Evolutionary conservation across 2,888 invertebrate species (phyloP), one percentile per base, ranked within the genome.

Genomic region (Oxycera nigricornis): DNA sequence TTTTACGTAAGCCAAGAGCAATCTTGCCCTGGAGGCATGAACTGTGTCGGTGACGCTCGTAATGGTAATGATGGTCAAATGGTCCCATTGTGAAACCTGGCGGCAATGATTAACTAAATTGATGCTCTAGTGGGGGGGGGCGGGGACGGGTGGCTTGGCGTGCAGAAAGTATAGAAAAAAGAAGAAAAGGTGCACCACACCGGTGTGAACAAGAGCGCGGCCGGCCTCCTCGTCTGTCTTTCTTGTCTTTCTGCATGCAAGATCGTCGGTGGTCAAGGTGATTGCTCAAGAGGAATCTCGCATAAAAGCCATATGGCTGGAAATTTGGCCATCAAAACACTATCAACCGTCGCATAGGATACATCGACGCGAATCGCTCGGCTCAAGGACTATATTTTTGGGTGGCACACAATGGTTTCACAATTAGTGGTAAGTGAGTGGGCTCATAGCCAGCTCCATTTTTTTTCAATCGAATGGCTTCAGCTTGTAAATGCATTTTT

Each of bases 351-450:
- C 50, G 57, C 41, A 28, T 28, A 57, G 57, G 72, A 31, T 70
- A 70, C 41, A 73, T 30, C 39, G 65, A 41, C 30, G 62, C 28
- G 30, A 39, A 65, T 41, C 35, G 50, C 28, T 14, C 30, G 52
- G 14, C n/a, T 70, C 65, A 74, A 75, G 74, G 73, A 74, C 70
- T 73, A 70, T 31, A 35, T 75, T 77, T 57, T 73, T 75, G 76
- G n/a, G n/a, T n/a, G n/a, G n/a, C 17, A 78, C 50, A 74, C 46
- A 79, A 88, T 88, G 88, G 86, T 86, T 82, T 84, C 85, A 79
- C 85, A 85, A 80, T 81, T 87, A 82, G 82, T 87, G 87, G 88
- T 88, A 83, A 88, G 87, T 87, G 11, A 39, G 28, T 41, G 9
- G 22, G 11, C 35, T 31, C 11, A 24, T n/a, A 41, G n/a, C 50